Evolutionary conservation across 35 echinoderm and acorn worm genomes (phyloP).

Genomic region (Lytechinus pictus): DNA sequence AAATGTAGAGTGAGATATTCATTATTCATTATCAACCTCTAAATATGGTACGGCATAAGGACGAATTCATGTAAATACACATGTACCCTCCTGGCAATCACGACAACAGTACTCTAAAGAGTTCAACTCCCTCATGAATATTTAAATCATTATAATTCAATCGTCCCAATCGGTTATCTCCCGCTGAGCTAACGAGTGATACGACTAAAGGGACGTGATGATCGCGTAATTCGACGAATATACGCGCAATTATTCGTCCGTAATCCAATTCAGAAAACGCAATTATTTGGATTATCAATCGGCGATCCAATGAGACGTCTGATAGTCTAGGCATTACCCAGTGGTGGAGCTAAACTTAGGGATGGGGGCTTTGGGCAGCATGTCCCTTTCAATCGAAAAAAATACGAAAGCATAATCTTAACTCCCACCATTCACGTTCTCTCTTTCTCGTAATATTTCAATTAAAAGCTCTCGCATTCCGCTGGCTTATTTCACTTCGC

Average conservation of each 20-base stretch:
- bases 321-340: not conserved
- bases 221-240: not conserved
- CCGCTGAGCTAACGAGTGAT: not conserved
- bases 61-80: not conserved
- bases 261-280: conserved; percentile 12
- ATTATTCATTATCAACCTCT: not conserved
- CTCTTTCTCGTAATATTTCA: not conserved
- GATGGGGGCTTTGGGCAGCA: not conserved
- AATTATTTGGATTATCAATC: conserved; percentile 6
- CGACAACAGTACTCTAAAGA: not conserved
- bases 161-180: not conserved
- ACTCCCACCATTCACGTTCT: not conserved
- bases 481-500: not conserved
- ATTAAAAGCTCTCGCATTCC: not conserved
- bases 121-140: not conserved
- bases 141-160: not conserved
- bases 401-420: no score
- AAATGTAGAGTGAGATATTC: not conserved
- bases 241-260: not conserved
- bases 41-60: not conserved
- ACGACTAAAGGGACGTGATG: not conserved
- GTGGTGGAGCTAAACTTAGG: not conserved
- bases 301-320: conserved; percentile 16
- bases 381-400: not conserved
- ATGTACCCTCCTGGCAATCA: not conserved